Conservation (phyloP, 2,797 vertebrate species). For the Nyctalus aviator region DNA sequence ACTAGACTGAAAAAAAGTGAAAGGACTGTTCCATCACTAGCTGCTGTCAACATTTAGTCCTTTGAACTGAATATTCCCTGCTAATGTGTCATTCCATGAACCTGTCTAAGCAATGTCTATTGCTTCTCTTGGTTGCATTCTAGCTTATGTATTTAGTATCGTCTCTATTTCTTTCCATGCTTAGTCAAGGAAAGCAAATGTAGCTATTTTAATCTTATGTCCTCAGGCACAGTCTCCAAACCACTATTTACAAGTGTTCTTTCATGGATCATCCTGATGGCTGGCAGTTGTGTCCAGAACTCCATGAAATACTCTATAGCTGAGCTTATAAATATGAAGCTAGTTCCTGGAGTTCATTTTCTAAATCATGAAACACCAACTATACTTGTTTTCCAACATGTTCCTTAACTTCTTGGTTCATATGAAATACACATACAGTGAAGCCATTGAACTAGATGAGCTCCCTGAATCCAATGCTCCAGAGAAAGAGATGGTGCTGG, state of each 20-base stretch:
- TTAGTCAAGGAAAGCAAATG: conserved; percentile 30
- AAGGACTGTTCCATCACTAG: conserved; percentile 7
- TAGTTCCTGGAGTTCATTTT: neutral
- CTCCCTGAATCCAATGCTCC: neutral
- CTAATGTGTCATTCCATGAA: neutral
- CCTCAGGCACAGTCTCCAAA: conserved; percentile 29
- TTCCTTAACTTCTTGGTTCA: conserved; percentile 33
- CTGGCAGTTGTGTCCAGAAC: neutral
- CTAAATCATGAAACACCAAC: neutral
- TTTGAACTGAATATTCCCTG: conserved; percentile 26
- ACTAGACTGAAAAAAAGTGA: conserved; percentile 26
- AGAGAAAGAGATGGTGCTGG: neutral
- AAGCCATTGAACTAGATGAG: neutral
- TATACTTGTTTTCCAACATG: conserved; percentile 43
- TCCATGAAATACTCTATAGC: neutral
- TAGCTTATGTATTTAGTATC: conserved; percentile 10
- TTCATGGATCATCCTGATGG: neutral
- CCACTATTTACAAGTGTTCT: neutral
- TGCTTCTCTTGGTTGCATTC: conserved; percentile 42
- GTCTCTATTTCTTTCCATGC: conserved; percentile 24
- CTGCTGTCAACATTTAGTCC: conserved; percentile 48
- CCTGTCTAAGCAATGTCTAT: conserved; percentile 61
- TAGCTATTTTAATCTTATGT: conserved; percentile 35
- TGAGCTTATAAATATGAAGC: neutral
- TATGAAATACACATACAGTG: neutral